These are phyloP conservation scores for Hemitrygon akajei DNA, from an alignment of 2,797 vertebrate genomes.

Conservation along the genomic window DNA sequence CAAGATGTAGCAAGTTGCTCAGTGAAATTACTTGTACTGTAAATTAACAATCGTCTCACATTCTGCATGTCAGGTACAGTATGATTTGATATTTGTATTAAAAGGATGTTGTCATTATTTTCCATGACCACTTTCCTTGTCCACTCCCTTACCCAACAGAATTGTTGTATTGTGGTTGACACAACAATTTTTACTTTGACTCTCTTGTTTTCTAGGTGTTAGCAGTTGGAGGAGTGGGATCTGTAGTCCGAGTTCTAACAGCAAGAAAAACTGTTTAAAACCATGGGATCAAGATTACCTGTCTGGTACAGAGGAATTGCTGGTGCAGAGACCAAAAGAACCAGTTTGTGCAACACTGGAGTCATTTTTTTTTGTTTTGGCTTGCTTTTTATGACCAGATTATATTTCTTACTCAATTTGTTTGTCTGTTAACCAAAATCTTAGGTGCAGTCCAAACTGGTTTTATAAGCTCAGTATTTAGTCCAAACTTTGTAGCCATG, in stretches of 20 bases:
- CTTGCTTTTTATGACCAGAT: conserved; percentile 32
- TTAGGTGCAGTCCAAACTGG: background rate
- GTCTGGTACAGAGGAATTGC: conserved; percentile 45
- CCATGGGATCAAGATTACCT: conserved; percentile 42
- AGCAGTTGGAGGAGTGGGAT: conserved; percentile 86
- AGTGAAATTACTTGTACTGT: background rate
- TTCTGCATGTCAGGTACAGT: background rate
- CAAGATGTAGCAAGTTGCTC: background rate
- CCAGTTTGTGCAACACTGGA: conserved; percentile 41
- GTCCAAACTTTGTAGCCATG: conserved; percentile 21
- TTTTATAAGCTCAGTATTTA: conserved; percentile 33
- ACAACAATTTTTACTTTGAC: background rate
- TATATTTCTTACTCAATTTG: conserved; percentile 8
- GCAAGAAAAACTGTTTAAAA: conserved; percentile 89
- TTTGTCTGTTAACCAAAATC: conserved; percentile 30
- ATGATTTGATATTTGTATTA: no score
- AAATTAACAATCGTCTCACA: background rate
- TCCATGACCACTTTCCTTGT: background rate
- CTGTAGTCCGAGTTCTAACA: conserved; percentile 89
- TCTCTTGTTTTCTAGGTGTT: conserved; percentile 65
- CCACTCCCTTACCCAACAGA: background rate
- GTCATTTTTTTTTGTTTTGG: conserved; percentile 15
- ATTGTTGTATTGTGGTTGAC: background rate
- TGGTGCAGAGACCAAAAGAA: conserved; percentile 58
- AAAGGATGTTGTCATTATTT: no score